Evolutionary conservation across 2,113 vertebrate species (phyloP).

Genomic region (Anthoscopus minutus): DNA sequence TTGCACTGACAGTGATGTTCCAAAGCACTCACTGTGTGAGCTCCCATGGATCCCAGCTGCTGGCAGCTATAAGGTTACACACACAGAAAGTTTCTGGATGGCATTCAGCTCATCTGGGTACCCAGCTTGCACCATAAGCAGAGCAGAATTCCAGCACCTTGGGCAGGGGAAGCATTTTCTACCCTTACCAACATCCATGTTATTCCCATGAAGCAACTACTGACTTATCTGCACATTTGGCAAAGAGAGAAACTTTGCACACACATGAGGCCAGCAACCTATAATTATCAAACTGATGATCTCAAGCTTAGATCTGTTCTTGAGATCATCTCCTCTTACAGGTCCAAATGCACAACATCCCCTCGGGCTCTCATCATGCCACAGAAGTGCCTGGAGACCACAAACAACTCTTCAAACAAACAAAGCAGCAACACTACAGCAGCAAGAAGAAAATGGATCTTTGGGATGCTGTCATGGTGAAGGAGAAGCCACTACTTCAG

Average conservation of each 20-base stretch:
- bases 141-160: neutral
- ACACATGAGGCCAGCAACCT: neutral
- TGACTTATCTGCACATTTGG: neutral
- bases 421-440: neutral
- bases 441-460: neutral
- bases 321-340: neutral
- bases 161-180: neutral
- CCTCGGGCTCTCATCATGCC: neutral
- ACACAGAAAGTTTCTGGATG: neutral
- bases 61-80: neutral
- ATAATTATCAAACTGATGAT: neutral
- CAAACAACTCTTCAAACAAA: neutral
- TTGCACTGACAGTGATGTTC: rapidly evolving
- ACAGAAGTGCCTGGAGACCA: neutral
- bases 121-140: neutral
- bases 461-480: neutral
- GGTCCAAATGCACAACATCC: neutral
- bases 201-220: neutral
- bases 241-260: neutral
- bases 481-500: neutral
- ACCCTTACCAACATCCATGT: neutral
- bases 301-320: neutral
- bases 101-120: neutral
- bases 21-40: neutral
- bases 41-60: neutral